A percentile compares a stretch with the other conserved stretches of the same genome.
phyloP scores from a whole-genome alignment of 2,888 invertebrate genomes.

The Hydrotaea diabolus region DNA sequence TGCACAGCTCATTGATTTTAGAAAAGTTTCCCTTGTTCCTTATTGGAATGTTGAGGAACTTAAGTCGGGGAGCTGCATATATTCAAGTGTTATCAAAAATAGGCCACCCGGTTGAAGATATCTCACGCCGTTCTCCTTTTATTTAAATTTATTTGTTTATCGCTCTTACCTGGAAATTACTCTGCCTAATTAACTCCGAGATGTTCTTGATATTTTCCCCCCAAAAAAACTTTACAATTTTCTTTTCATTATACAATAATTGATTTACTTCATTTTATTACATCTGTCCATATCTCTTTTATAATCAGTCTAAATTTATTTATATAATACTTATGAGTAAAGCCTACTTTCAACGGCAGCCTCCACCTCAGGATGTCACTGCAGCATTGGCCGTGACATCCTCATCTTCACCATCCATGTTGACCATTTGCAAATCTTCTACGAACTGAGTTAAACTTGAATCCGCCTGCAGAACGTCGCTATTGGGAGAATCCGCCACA shows the following conservation, averaged over 20 bases:
- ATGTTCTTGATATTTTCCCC: too few relatives aligned
- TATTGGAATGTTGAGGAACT: too few relatives aligned
- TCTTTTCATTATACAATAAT: not conserved
- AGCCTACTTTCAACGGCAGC: not conserved
- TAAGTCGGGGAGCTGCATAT: too few relatives aligned
- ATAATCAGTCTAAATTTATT: slow-evolving; percentile 64
- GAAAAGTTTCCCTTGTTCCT: too few relatives aligned
- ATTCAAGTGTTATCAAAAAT: too few relatives aligned
- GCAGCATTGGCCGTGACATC: slow-evolving; percentile 12
- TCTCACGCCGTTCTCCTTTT: too few relatives aligned
- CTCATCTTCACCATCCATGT: not conserved
- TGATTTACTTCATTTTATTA: slow-evolving; percentile 20
- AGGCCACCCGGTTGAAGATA: too few relatives aligned
- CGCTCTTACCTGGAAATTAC: too few relatives aligned
- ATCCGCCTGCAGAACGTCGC: not conserved
- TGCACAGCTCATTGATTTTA: too few relatives aligned
- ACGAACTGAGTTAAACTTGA: slow-evolving; percentile 14
- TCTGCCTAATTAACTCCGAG: too few relatives aligned
- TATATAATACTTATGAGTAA: slow-evolving; percentile 55
- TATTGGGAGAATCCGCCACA: not conserved
- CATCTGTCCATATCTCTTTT: slow-evolving; percentile 32
- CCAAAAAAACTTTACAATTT: not conserved
- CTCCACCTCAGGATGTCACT: slow-evolving; percentile 21
- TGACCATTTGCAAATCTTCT: slow-evolving; percentile 36
- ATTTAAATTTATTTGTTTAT: too few relatives aligned